Percentiles rank a stretch among this genome's conserved stretches.
Evolutionary conservation across 2,113 vertebrate genomes (phyloP).

Genomic region (Syngnathoides biaculeatus): DNA sequence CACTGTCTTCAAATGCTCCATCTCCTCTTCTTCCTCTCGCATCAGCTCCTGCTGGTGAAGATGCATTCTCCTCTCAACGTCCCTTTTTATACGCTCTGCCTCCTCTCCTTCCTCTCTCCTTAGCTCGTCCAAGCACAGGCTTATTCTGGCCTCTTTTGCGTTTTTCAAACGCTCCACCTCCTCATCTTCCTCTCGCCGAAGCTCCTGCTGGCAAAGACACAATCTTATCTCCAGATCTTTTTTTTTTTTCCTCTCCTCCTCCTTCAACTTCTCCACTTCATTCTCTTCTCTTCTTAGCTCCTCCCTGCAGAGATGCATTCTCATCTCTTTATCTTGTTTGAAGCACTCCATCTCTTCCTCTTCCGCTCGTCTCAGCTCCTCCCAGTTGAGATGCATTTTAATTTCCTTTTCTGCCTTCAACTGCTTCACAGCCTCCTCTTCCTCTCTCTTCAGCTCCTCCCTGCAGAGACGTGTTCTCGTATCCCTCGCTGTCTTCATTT

Average conservation of each 20-base stretch:
- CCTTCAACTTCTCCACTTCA: conserved; percentile 1
- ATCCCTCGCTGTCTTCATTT: background rate
- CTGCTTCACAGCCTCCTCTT: background rate
- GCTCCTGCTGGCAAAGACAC: conserved; percentile 1
- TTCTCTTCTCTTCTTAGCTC: background rate
- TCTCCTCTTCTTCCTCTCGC: conserved; percentile 1
- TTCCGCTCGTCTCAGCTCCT: background rate
- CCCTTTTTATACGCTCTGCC: background rate
- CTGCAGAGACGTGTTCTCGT: background rate
- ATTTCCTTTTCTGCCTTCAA: background rate
- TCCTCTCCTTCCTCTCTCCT: background rate
- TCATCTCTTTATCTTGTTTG: background rate
- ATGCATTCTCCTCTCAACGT: background rate
- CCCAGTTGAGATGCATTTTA: background rate
- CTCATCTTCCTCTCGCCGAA: background rate
- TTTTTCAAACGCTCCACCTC: background rate
- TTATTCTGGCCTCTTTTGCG: background rate
- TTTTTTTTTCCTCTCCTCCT: background rate
- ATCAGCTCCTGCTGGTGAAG: conserved; percentile 1
- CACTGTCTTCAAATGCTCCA: background rate
- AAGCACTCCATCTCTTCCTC: conserved; percentile 4
- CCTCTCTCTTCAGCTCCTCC: conserved; percentile 3
- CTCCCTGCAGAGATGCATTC: background rate
- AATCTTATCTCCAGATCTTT: background rate
- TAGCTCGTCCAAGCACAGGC: background rate